Evolutionary conservation across 1,140 invertebrate species (phyloP), one percentile per base, ranked within the genome.

Genomic region (Amphibalanus amphitrite): DNA sequence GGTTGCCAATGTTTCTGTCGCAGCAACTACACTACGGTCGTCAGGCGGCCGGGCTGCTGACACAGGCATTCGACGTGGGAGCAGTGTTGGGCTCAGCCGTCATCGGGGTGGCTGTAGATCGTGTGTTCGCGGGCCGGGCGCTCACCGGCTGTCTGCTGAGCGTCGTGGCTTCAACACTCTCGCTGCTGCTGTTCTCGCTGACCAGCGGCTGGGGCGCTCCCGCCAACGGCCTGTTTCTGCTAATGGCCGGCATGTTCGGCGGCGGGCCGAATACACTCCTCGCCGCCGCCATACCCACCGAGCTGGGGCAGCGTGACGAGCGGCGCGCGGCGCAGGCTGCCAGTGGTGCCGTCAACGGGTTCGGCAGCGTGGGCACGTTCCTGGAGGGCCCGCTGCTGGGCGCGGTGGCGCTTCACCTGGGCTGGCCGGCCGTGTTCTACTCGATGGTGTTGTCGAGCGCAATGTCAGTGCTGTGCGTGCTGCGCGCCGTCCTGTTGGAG

Each of bases 11-110:
- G 77, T 84, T 82, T 75, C 75, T 85, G 1, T 74, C 80, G 29
- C 78, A 83, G 71, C 78, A 81, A 75, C 75, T 84, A 26, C 75
- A 81, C 29, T 84, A 84, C 76, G 77, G 80, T 0, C 77, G 80
- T 74, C 76, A 75, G 64, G 74, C 78, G 73, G 81, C 83, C 30
- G 83, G 84, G 0, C 74, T 84, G 69, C 80, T 82, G 74, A 83
- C 83, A n/a, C 82, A 82, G 20, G 76, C 80, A 20, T 84, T 84
- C 78, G 84, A 85, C 75, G 76, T 84, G 68, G 84, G 84, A 38
- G 84, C 83, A 67, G 80, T 81, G 1, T 26, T 81, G 25, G 84
- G 83, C 6, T 82, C 81, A 76, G 79, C 80, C 68, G 65, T 78
- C 3, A 79, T 83, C 71, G 84, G 83, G 25, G 72, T 81, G 29